Conservation (phyloP, 1,140 invertebrate species). For the Dendrolimus punctatus region DNA sequence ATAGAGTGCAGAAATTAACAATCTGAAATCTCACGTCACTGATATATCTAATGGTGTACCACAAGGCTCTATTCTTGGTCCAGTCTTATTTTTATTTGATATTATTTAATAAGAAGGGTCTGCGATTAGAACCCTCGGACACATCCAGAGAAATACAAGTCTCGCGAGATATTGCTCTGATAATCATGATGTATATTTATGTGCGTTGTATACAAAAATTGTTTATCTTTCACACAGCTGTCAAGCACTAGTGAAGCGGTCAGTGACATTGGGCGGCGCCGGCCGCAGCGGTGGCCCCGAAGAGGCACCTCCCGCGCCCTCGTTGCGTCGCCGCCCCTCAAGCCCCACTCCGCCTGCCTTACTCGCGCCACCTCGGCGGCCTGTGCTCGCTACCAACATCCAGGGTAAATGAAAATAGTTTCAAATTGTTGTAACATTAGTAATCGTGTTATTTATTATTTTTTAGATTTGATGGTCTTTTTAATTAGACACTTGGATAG, state of each 20-base stretch:
- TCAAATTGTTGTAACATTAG: too few species aligned
- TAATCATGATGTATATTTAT: neutral
- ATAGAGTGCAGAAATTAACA: too few species aligned
- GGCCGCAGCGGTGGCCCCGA: slow-evolving; percentile 32
- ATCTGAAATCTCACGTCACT: too few species aligned
- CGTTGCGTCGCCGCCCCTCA: slow-evolving; percentile 80
- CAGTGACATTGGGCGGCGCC: slow-evolving; percentile 42
- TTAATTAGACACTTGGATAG: too few species aligned
- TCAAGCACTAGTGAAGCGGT: slow-evolving; percentile 83
- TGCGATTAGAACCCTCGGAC: too few species aligned
- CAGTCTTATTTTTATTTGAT: too few species aligned
- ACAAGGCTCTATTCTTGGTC: too few species aligned
- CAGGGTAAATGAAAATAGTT: slow-evolving; percentile 31
- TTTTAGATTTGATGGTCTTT: too few species aligned
- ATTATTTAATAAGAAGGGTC: too few species aligned
- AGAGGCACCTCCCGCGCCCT: slow-evolving; percentile 72
- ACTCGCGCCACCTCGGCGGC: slow-evolving; percentile 45
- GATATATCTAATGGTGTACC: too few species aligned
- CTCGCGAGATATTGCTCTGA: neutral
- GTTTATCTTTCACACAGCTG: slow-evolving; percentile 44
- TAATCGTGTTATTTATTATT: too few species aligned
- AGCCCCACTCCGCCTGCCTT: slow-evolving; percentile 73
- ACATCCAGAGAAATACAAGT: too few species aligned
- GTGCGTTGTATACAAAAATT: neutral
- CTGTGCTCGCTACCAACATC: slow-evolving; percentile 51